A percentile compares a stretch with the other conserved stretches of the same genome.
Conservation (phyloP, 2,797 vertebrate genomes). For the Esox masquinongy region DNA sequence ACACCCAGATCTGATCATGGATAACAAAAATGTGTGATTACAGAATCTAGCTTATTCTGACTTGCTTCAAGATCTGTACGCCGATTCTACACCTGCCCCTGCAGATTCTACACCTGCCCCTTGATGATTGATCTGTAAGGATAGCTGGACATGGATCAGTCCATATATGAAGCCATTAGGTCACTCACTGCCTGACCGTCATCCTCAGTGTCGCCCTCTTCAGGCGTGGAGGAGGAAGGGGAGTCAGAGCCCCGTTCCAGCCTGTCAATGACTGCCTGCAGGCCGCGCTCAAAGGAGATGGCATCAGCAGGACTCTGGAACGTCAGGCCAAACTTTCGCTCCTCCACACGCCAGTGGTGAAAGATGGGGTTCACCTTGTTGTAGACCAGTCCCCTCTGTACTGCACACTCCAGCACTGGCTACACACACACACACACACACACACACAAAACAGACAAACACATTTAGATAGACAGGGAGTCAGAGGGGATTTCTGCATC, state of each 20-base stretch:
- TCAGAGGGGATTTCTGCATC: conserved; percentile 27
- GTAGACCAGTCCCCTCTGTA: conserved; percentile 88
- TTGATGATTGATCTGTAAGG: not conserved
- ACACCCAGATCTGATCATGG: no score
- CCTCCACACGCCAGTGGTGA: conserved; percentile 92
- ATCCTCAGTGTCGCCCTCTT: conserved; percentile 80
- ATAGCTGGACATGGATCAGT: not conserved
- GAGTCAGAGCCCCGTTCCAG: conserved; percentile 83
- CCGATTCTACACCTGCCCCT: no score
- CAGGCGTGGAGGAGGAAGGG: conserved; percentile 78
- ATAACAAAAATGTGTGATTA: no score
- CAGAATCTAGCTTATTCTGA: no score
- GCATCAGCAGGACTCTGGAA: conserved; percentile 93
- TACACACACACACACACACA: conserved; percentile 50
- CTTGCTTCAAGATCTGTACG: no score
- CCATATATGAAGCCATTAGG: not conserved
- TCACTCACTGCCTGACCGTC: conserved; percentile 80
- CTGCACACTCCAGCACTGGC: conserved; percentile 87
- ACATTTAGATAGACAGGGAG: conserved; percentile 22
- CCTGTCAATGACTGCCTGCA: conserved; percentile 84
- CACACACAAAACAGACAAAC: conserved; percentile 19
- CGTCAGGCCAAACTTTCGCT: conserved; percentile 90
- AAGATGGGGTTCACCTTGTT: conserved; percentile 96
- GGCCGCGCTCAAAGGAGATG: conserved; percentile 86
- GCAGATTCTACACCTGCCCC: no score